Percentiles rank a stretch among this genome's conserved stretches.
Evolutionary conservation across 1,140 invertebrate species (phyloP).

Genomic region (Acyrthosiphon pisum): DNA sequence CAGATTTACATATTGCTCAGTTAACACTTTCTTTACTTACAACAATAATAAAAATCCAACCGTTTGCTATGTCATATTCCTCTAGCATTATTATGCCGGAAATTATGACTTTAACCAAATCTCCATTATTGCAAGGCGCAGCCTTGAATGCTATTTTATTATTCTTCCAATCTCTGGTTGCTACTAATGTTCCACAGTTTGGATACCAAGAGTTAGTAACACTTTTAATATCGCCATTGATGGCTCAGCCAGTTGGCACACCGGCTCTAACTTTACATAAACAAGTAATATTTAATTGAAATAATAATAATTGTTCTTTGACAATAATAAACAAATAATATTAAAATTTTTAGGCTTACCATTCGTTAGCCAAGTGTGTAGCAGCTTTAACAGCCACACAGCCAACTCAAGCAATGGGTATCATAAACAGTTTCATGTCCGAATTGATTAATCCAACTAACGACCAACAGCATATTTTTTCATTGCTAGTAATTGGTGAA

Average conservation of each 20-base stretch:
- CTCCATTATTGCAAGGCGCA: constrained; percentile 82
- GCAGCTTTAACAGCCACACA: constrained; percentile 87
- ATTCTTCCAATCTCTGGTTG: constrained; percentile 88
- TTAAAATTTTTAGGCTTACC: constrained; percentile 74
- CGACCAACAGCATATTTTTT: constrained; percentile 90
- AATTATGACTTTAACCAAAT: constrained; percentile 85
- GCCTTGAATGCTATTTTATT: constrained; percentile 62
- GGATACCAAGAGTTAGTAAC: constrained; percentile 81
- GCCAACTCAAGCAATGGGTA: constrained; percentile 75
- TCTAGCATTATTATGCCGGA: constrained; percentile 79
- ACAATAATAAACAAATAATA: neutral
- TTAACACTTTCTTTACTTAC: constrained; percentile 80
- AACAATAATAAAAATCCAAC: constrained; percentile 75
- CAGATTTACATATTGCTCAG: constrained; percentile 95
- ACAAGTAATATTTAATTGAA: constrained; percentile 58
- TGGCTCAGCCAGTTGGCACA: constrained; percentile 48
- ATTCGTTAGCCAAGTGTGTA: constrained; percentile 93
- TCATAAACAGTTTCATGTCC: constrained; percentile 84
- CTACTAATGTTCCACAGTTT: constrained; percentile 78
- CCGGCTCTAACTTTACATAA: constrained; percentile 60
- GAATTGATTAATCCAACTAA: constrained; percentile 78
- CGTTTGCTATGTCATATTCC: constrained; percentile 73
- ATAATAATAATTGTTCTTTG: neutral
- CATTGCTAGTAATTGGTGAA: constrained; percentile 92
- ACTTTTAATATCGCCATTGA: constrained; percentile 73